Evolutionary conservation across 37 sponge, comb jelly and placozoan species (phyloP).

Genomic region (Petrosia ficiformis): DNA sequence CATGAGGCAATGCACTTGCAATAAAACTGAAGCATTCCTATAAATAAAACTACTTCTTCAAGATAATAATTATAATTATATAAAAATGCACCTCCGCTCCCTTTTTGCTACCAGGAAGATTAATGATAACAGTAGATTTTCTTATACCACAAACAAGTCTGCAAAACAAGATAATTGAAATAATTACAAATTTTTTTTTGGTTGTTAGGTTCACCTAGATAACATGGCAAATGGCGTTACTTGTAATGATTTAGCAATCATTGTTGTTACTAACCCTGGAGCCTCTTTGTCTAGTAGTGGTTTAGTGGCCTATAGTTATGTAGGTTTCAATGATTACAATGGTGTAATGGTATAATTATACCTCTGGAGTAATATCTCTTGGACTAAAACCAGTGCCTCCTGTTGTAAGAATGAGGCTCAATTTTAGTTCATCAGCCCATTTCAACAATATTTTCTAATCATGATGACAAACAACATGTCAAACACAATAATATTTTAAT

Average conservation of each 20-base stretch:
- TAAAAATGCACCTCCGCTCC: conserved; percentile 58
- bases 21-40: conserved; percentile 79
- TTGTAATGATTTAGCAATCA: conserved; percentile 75
- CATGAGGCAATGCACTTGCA: conserved; percentile 81
- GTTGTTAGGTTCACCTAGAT: conserved; percentile 75
- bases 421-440: conserved; percentile 63
- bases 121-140: conserved; percentile 73
- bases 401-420: conserved; percentile 83
- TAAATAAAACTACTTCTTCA: neutral
- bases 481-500: neutral
- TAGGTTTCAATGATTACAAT: neutral
- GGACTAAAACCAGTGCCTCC: conserved; percentile 98
- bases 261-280: conserved; percentile 77
- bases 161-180: neutral
- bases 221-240: conserved; percentile 95
- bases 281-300: conserved; percentile 83
- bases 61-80: neutral
- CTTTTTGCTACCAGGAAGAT: conserved; percentile 93
- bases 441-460: conserved; percentile 33
- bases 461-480: too few relatives aligned
- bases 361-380: conserved; percentile 96
- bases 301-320: conserved; percentile 61
- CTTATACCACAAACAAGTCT: conserved; percentile 85
- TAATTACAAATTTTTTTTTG: neutral
- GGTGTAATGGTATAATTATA: neutral